Percentiles rank a stretch among this genome's conserved stretches.
phyloP scores from a whole-genome alignment of 2,888 invertebrate genomes.

The Trachelus stipa region DNA sequence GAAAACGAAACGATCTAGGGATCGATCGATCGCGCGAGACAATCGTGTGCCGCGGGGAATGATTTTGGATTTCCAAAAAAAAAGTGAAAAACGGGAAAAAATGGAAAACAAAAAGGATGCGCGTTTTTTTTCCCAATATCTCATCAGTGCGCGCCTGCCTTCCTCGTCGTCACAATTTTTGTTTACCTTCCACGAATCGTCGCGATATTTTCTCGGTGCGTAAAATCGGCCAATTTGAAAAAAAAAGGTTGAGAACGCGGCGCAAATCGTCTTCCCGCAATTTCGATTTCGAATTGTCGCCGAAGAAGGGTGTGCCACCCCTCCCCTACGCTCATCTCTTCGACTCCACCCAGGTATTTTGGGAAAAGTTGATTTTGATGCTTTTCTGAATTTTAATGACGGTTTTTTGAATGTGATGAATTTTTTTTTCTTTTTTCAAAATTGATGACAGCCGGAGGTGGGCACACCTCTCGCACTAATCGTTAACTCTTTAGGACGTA shows the following conservation, averaged over 20 bases:
- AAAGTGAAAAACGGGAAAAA: neutral
- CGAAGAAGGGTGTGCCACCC: neutral
- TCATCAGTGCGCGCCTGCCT: slow-evolving; percentile 28
- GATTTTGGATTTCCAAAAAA: slow-evolving; percentile 22
- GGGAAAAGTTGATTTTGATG: neutral
- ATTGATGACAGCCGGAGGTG: neutral
- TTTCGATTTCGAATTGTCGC: neutral
- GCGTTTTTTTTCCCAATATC: slow-evolving; percentile 30
- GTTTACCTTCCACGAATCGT: neutral
- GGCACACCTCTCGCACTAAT: neutral
- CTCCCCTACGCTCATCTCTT: neutral
- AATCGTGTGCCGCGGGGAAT: slow-evolving; percentile 35
- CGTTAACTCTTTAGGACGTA: neutral
- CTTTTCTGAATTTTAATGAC: neutral
- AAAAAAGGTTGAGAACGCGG: slow-evolving; percentile 11
- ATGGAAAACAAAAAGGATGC: slow-evolving; percentile 5
- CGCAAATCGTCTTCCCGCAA: neutral
- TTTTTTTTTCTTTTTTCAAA: neutral
- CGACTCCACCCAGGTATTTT: neutral
- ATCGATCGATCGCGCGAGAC: slow-evolving; percentile 1
- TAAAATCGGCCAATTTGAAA: neutral
- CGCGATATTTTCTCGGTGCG: neutral
- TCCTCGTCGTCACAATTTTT: slow-evolving; percentile 5
- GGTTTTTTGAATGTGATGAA: neutral
- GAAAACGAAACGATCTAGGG: neutral